Conservation (phyloP, 2,888 invertebrate genomes). For the Erannis defoliaria region DNA sequence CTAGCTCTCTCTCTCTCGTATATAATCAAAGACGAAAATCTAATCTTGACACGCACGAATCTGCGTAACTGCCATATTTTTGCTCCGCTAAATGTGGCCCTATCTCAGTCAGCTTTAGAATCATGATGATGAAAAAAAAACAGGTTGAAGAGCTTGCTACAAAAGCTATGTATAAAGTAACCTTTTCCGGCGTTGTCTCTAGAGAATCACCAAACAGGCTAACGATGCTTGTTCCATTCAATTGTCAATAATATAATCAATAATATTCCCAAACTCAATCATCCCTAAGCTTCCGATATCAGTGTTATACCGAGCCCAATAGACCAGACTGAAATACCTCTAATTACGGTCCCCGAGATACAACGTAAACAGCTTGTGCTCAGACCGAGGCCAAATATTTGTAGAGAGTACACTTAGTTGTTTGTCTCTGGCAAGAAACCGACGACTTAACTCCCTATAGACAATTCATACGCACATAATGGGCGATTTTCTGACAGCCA, state of each 20-base stretch:
- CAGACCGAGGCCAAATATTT: conserved; percentile 42
- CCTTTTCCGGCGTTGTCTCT: not conserved
- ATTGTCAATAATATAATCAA: conserved; percentile 20
- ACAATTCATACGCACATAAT: no score
- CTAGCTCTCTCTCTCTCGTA: no score
- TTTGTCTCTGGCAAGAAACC: conserved; percentile 35
- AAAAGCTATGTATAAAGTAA: not conserved
- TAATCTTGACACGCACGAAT: no score
- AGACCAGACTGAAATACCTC: conserved; percentile 37
- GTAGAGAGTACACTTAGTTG: conserved; percentile 36
- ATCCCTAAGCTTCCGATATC: conserved; percentile 2
- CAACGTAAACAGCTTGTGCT: conserved; percentile 37
- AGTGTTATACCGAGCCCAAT: conserved; percentile 38
- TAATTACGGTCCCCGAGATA: conserved; percentile 44
- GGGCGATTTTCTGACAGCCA: no score
- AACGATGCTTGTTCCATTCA: conserved; percentile 2
- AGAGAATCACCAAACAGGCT: not conserved
- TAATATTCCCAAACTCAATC: conserved; percentile 32
- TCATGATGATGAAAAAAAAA: no score
- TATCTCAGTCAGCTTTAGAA: no score
- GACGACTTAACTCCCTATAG: conserved; percentile 5
- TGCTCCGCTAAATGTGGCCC: no score
- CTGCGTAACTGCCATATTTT: no score
- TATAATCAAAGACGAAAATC: no score
- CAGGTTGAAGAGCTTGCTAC: not conserved